Conservation (phyloP, 2,888 invertebrate genomes). For the Tipula helvola region DNA sequence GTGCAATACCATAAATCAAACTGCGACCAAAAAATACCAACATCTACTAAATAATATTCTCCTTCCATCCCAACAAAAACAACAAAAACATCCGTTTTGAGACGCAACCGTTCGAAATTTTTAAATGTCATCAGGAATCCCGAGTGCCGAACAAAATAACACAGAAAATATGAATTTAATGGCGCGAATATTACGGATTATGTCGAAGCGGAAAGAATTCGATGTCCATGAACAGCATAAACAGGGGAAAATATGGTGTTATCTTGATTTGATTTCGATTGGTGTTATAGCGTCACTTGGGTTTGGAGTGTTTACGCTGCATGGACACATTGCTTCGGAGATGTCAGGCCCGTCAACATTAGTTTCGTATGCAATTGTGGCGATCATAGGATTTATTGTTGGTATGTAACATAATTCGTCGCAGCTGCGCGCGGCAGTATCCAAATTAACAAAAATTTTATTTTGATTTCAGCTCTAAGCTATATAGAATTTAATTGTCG, state of each 20-base stretch:
- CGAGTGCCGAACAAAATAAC: neutral
- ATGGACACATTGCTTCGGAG: slow-evolving; percentile 63
- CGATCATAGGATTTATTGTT: slow-evolving; percentile 70
- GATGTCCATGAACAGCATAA: neutral
- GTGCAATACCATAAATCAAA: neutral
- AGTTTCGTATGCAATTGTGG: slow-evolving; percentile 78
- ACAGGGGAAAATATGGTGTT: neutral
- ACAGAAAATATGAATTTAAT: neutral
- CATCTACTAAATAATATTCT: neutral
- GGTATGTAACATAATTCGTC: slow-evolving; percentile 38
- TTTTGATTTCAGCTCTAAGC: slow-evolving; percentile 51
- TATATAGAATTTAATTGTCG: slow-evolving; percentile 81
- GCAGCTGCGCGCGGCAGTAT: too few relatives aligned
- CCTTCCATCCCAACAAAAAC: neutral
- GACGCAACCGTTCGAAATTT: neutral
- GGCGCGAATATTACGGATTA: neutral
- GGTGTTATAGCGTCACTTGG: slow-evolving; percentile 72
- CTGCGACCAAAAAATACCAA: neutral
- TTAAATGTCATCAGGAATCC: neutral
- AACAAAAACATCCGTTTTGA: neutral
- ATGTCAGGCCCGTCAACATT: slow-evolving; percentile 76
- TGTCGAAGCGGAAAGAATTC: neutral
- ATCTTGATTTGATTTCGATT: slow-evolving; percentile 59
- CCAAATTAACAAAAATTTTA: too few relatives aligned
- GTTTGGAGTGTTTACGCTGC: slow-evolving; percentile 80